A percentile compares a stretch with the other conserved stretches of the same genome.
These are phyloP conservation scores for human (Homo sapiens) DNA, from an alignment of 2,113 vertebrate genomes.

Conservation along the genomic window DNA sequence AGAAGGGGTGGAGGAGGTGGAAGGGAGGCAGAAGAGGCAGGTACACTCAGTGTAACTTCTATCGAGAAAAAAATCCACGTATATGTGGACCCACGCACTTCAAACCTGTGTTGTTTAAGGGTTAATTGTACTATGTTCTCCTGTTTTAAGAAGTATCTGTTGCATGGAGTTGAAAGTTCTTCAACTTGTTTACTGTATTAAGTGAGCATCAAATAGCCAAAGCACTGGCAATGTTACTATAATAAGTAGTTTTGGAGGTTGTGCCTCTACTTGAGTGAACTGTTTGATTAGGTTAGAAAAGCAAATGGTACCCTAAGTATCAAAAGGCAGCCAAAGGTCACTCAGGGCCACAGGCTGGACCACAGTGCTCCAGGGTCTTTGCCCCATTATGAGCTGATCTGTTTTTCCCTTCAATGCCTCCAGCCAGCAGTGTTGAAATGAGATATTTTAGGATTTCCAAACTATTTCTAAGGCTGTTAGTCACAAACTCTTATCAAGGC, in stretches of 20 bases:
- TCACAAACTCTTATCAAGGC: neutral
- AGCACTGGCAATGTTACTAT: neutral
- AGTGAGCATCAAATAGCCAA: neutral
- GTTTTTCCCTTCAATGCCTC: neutral
- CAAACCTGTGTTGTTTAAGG: neutral
- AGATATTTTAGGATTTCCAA: neutral
- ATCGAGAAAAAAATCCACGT: neutral
- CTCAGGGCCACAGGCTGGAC: neutral
- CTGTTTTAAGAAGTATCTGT: neutral
- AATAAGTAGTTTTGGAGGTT: neutral
- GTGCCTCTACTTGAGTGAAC: neutral
- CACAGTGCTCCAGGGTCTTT: neutral
- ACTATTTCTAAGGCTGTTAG: neutral
- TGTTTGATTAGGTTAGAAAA: neutral
- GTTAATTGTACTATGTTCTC: neutral
- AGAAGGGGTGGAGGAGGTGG: neutral
- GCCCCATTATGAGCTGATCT: neutral
- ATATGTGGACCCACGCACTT: neutral
- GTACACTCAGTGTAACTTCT: neutral
- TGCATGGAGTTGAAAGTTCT: neutral
- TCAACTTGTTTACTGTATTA: neutral
- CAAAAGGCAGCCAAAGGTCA: neutral
- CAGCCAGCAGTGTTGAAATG: neutral
- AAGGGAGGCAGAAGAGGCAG: neutral
- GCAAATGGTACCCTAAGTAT: neutral